A percentile compares a stretch with the other conserved stretches of the same genome.
phyloP scores from a whole-genome alignment of 2,888 invertebrate genomes.

The Deroplatys truncata region DNA sequence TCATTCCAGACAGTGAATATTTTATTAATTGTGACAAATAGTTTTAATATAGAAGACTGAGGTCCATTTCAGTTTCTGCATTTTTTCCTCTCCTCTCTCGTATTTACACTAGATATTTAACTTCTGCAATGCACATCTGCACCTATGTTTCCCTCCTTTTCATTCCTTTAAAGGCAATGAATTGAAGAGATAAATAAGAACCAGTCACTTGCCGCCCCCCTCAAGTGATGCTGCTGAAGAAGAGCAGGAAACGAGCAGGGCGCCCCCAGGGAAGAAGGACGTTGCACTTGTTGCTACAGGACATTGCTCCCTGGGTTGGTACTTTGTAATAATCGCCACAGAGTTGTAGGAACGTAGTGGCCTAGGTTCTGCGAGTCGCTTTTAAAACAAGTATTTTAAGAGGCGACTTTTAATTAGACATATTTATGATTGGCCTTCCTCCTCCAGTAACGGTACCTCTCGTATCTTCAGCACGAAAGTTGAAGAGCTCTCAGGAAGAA shows the following conservation, averaged over 20 bases:
- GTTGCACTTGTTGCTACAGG: conserved; percentile 20
- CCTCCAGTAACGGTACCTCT: neutral
- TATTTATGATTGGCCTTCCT: neutral
- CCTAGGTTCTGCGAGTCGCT: neutral
- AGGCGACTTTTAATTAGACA: neutral
- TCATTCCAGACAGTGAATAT: too few relatives aligned
- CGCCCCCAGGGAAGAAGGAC: neutral
- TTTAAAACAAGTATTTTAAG: neutral
- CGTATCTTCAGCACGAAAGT: neutral
- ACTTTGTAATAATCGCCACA: neutral
- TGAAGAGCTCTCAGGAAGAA: too few relatives aligned
- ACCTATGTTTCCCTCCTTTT: too few relatives aligned
- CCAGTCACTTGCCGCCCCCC: neutral
- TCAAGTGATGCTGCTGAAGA: neutral
- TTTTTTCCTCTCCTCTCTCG: too few relatives aligned
- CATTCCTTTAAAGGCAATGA: too few relatives aligned
- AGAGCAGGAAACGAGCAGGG: neutral
- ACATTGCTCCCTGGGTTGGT: conserved; percentile 18
- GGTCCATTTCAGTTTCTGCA: too few relatives aligned
- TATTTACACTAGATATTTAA: too few relatives aligned
- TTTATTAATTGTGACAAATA: too few relatives aligned
- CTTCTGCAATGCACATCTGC: too few relatives aligned
- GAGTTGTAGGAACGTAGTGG: neutral
- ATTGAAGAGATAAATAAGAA: neutral
- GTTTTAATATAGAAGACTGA: too few relatives aligned